Base-by-base conservation (phyloP, 2,888 invertebrate genomes). In the Candidula unifasciata region DNA sequence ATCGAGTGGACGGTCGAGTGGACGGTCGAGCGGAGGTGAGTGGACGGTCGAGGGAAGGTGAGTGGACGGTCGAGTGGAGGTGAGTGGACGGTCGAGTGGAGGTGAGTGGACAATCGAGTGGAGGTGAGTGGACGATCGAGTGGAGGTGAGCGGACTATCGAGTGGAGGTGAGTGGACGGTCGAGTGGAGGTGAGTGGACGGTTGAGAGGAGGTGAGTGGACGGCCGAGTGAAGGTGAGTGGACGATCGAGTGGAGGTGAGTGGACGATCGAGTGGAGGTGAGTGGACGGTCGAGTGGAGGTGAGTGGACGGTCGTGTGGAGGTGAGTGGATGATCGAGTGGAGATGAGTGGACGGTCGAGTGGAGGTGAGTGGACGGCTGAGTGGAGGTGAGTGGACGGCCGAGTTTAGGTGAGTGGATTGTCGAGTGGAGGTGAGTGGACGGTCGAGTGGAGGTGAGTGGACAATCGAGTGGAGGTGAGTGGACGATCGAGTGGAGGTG, bases 281-380 rank as follows among this genome's bases (percentile, higher is more conserved):
- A 78, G 76, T 83, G 21, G 85, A 89, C 69, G 89, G 88, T n/a
- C 21, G 84, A 18, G 71, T 87, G 3, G 64, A 84, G 37, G 87
- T 89, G 21, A 78, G 76, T 83, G 21, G 85, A 89, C 69, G 89
- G 88, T n/a, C 21, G 84, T 16, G 71, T 87, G 3, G 64, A 84
- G 37, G 87, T 89, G 21, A 78, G 74, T 37, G n/a, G n/a, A n/a
- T n/a, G n/a, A n/a, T n/a, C n/a, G n/a, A n/a, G n/a, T n/a, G n/a
- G n/a, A n/a, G n/a, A n/a, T n/a, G n/a, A n/a, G 76, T 83, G 21
- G 85, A 89, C 69, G 89, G 88, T n/a, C 21, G 84, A 18, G 71
- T 87, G 3, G 64, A 84, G 37, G 87, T 89, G 21, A 78, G 76
- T 83, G 21, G 85, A 89, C 69, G 89, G 88, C n/a, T 16, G 84